Evolutionary conservation across 1,140 invertebrate species (phyloP), one percentile per base, ranked within the genome.

Genomic region (Panagrolaimus sp.): DNA sequence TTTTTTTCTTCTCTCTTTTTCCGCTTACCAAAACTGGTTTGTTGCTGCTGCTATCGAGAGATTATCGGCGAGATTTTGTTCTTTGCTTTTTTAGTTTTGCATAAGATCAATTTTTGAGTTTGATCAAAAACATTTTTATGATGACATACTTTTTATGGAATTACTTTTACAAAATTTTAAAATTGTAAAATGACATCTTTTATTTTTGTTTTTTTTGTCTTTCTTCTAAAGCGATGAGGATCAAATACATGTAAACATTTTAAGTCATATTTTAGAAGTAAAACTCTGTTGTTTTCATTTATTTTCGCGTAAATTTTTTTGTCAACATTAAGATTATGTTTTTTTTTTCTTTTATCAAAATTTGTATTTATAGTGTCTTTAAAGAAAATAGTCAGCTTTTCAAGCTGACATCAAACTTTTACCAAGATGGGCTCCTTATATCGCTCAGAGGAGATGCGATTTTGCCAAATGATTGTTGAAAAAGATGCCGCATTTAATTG

Each of bases 391-490:
- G 31, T 38, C 31, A 38, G 31, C 31, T 38, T 38, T 7, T 57
- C 51, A 57, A 57, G 27, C 51, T 57, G 51, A 57, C 63, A 16
- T 23, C 16, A 66, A 38, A 68, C n/a, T 13, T 45, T 16, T 44
- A 65, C 27, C 51, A 80, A 70, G 38, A 86, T 86, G 85, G 83
- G 83, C 31, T 84, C 84, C 38, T 87, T 93, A 85, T 92, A 93
- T 84, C 88, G 91, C 51, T 92, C 90, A 84, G 91, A 93, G 84
- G 88, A 91, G 84, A 93, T 93, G 91, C 88, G 88, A 57, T 86
- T 92, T 69, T 91, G 91, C 87, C 91, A 92, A 85, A 87, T 92
- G 82, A 92, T 92, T 85, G 89, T 92, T 75, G 91, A 93, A 83
- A 90, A 82, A 63, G 92, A 93, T 85, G 90, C 91, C 27, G 91